phyloP scores from a whole-genome alignment of 35 echinoderm and acorn worm genomes.

The Amphiura filiformis region DNA sequence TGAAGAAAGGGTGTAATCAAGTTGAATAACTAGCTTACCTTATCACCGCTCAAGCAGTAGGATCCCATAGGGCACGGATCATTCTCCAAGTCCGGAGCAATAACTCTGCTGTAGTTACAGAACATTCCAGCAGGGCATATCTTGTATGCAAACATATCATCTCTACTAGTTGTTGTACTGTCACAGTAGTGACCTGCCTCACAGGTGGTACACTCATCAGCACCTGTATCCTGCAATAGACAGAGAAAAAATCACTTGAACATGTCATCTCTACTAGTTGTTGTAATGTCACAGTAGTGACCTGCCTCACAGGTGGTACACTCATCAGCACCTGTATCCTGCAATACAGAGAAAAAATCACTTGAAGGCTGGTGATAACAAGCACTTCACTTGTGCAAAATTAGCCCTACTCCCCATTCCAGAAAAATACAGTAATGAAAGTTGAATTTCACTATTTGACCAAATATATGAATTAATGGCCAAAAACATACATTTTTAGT shows the following conservation, averaged over 20 bases:
- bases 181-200: slow-evolving; percentile 95
- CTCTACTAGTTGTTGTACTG: slow-evolving; percentile 58
- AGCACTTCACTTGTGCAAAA: not conserved
- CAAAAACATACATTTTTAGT: too few relatives aligned
- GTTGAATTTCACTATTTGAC: too few relatives aligned
- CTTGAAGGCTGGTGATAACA: not conserved
- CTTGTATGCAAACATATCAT: slow-evolving; percentile 84
- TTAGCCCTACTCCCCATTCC: too few relatives aligned
- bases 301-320: slow-evolving; percentile 88
- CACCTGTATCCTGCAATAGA: slow-evolving; percentile 72
- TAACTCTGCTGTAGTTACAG: slow-evolving; percentile 55
- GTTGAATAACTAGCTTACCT: too few relatives aligned
- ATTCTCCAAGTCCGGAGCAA: slow-evolving; percentile 83
- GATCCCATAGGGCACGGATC: slow-evolving; percentile 70
- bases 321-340: slow-evolving; percentile 72
- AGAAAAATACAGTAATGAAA: too few relatives aligned
- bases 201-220: slow-evolving; percentile 72
- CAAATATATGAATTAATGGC: too few relatives aligned
- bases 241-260: slow-evolving; percentile 10
- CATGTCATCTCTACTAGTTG: slow-evolving; percentile 80
- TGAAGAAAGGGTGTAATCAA: too few relatives aligned
- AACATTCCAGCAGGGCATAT: slow-evolving; percentile 88
- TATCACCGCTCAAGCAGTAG: slow-evolving; percentile 96
- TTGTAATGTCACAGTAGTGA: slow-evolving; percentile 77
- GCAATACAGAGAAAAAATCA: too few relatives aligned